A percentile compares a stretch with the other conserved stretches of the same genome.
Evolutionary conservation across 2,113 vertebrate species (phyloP).

Genomic region (Lycaon pictus): DNA sequence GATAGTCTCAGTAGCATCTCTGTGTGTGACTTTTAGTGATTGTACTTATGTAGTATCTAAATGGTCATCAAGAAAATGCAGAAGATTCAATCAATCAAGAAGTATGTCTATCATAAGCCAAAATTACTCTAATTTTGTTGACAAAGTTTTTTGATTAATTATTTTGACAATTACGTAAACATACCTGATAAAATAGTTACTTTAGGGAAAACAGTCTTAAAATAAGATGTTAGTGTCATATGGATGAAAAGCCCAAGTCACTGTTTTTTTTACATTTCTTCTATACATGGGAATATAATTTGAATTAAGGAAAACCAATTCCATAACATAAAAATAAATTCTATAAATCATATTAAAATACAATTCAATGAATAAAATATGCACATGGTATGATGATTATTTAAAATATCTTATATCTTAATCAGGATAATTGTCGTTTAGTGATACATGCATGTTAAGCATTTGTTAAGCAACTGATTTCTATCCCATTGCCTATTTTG

Average conservation of each 20-base stretch:
- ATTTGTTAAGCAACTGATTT: slow-evolving; percentile 7
- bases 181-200: not conserved
- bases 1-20: not conserved
- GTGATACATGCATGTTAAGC: not conserved
- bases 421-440: not conserved
- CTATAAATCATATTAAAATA: not conserved
- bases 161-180: not conserved
- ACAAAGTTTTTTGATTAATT: not conserved
- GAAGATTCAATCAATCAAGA: not conserved
- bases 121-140: slow-evolving; percentile 15
- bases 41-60: not conserved
- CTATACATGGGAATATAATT: not conserved
- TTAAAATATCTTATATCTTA: not conserved
- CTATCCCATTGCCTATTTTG: not conserved
- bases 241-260: not conserved
- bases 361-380: not conserved
- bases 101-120: not conserved
- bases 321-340: not conserved
- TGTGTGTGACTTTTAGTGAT: not conserved
- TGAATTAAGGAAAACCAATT: not conserved
- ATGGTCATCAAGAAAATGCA: not conserved
- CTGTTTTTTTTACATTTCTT: not conserved
- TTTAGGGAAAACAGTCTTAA: not conserved
- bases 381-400: not conserved
- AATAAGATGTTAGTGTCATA: not conserved